A percentile compares a stretch with the other conserved stretches of the same genome.
phyloP scores from a whole-genome alignment of 2,888 invertebrate genomes.

The Chalcosyrphus nemorum region DNA sequence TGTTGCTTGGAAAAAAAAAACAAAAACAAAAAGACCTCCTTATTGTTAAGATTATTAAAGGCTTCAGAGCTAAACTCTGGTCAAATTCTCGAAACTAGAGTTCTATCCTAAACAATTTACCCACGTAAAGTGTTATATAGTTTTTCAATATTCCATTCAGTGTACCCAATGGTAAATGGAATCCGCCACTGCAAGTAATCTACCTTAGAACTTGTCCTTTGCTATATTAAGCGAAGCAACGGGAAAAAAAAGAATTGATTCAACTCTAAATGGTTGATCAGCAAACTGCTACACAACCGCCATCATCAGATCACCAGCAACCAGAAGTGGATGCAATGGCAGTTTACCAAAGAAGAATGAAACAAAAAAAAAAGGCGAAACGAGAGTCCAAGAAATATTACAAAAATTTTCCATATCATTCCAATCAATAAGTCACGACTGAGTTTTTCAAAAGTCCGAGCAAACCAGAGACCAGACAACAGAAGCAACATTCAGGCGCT shows the following conservation, averaged over 20 bases:
- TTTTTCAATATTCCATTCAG: neutral
- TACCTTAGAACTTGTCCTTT: constrained; percentile 39
- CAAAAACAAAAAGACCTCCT: no score
- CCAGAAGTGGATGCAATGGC: constrained; percentile 27
- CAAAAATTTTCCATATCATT: constrained; percentile 82
- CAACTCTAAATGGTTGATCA: constrained; percentile 59
- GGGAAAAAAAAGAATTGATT: constrained; percentile 15
- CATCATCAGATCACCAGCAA: constrained; percentile 43
- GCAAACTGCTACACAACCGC: constrained; percentile 30
- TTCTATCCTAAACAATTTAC: no score
- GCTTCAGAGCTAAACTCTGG: no score
- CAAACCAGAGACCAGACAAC: constrained; percentile 33
- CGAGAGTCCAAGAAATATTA: constrained; percentile 77
- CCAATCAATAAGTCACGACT: constrained; percentile 82
- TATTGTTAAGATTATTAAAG: no score
- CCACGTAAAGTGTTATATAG: no score
- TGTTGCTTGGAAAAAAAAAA: no score
- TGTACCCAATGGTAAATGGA: constrained; percentile 41
- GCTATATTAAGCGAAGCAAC: constrained; percentile 51
- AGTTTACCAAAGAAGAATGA: constrained; percentile 24
- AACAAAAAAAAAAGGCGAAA: neutral
- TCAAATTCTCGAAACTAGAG: no score
- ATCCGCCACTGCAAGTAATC: constrained; percentile 32
- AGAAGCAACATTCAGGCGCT: constrained; percentile 48
- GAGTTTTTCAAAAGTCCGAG: constrained; percentile 51